Evolutionary conservation across 2,888 invertebrate genomes (phyloP).

Genomic region (Nudaria mundana): DNA sequence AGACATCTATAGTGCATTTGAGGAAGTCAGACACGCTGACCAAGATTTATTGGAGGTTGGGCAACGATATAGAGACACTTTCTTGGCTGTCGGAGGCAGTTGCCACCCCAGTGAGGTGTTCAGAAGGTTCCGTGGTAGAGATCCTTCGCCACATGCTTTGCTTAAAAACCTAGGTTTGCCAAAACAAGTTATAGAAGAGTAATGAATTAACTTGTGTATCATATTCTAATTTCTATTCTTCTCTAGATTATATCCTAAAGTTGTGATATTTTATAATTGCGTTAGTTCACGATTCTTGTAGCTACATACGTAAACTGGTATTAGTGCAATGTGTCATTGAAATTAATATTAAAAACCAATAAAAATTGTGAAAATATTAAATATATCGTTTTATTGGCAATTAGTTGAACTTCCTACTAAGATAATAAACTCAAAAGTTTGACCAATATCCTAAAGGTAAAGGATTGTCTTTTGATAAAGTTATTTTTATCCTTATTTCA

Average conservation of each 20-base stretch:
- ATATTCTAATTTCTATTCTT: constrained; percentile 48
- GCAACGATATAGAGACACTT: constrained; percentile 89
- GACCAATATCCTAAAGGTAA: too few relatives aligned
- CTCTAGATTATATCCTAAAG: constrained; percentile 47
- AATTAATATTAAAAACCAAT: not conserved
- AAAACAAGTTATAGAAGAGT: constrained; percentile 57
- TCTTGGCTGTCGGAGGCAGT: constrained; percentile 91
- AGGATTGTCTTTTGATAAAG: too few relatives aligned
- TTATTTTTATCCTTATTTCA: too few relatives aligned
- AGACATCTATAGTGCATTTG: constrained; percentile 93
- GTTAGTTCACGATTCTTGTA: not conserved
- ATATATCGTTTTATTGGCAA: not conserved
- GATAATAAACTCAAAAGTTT: too few relatives aligned
- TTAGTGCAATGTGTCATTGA: constrained; percentile 3
- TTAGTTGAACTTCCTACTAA: too few relatives aligned
- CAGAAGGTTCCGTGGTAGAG: constrained; percentile 93
- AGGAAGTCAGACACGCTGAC: constrained; percentile 82
- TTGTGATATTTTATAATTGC: constrained; percentile 20
- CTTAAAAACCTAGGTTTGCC: constrained; percentile 83
- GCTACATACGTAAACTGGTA: not conserved
- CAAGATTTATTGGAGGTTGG: constrained; percentile 81
- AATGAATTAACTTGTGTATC: constrained; percentile 30
- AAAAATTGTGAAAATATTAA: not conserved
- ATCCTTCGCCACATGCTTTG: constrained; percentile 92
- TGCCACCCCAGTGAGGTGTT: constrained; percentile 92